Base-by-base conservation (phyloP, 2,113 vertebrate species). In the Upupa epops region DNA sequence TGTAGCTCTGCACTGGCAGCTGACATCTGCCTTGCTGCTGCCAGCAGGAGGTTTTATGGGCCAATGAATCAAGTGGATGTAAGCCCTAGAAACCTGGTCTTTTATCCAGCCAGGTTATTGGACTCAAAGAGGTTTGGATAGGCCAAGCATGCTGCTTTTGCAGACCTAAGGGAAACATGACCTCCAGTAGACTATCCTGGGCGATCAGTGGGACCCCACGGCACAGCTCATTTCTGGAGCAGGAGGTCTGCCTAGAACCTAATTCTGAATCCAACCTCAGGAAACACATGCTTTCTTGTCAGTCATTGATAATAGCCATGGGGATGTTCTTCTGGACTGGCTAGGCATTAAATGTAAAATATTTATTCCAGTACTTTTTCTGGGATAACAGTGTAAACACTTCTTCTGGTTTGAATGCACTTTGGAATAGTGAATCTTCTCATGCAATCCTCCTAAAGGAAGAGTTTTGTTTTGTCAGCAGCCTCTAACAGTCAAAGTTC, bases 121-220 rank as follows among this genome's bases (percentile, higher is more conserved):
- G 8, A 11, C 15, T 32, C 52, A 51, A 15, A 20, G 14, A 61
- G 6, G 8, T 70, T 64, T 83, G n/a, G 8, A 2, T 6, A 46
- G 45, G 28, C 1, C 24, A 28, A 51, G 18, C 9, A 11, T 0
- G 1, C 5, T 29, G 4, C 26, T 26, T 0, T 4, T 34, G 40
- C 31, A 60, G 51, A 42, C 25, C 2, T 1, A 32, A 29, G 40
- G 7, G 20, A 3, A 28, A 13, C 15, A 3, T 6, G 6, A 60
- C 34, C n/a, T 55, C 69, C 3, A 7, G 32, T 25, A 34, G 17
- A 18, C 42, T 51, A 52, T 3, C 37, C 31, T 21, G 21, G 21
- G 18, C 42, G 68, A 63, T 48, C 29, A 34, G 6, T 11, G 8
- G 5, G 22, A 73, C 8, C 55, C 24, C 54, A 17, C 52, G 17